phyloP scores from a whole-genome alignment of 2,888 invertebrate genomes.

The Synergus japonicus region DNA sequence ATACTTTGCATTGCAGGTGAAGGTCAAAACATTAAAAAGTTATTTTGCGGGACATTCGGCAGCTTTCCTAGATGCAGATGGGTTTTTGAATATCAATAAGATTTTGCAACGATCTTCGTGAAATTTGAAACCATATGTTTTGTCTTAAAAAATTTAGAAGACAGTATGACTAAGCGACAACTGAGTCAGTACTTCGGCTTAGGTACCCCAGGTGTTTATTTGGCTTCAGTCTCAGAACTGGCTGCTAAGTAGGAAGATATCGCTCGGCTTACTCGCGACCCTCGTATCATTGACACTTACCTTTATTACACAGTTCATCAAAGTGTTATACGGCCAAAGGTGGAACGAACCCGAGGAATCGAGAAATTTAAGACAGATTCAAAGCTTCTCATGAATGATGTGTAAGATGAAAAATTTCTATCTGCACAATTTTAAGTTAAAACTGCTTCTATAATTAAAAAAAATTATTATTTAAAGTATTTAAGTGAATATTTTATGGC shows the following conservation, averaged over 20 bases:
- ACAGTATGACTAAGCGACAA: slow-evolving; percentile 59
- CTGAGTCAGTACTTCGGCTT: slow-evolving; percentile 53
- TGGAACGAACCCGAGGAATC: background rate
- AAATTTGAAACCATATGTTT: background rate
- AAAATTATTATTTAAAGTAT: too few species aligned
- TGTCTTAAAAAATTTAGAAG: background rate
- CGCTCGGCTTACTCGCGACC: slow-evolving; percentile 57
- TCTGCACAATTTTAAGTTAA: background rate
- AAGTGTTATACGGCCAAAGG: background rate
- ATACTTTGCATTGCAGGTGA: too few species aligned
- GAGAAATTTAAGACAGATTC: background rate
- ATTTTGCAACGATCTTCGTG: too few species aligned
- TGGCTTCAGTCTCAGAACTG: slow-evolving; percentile 61
- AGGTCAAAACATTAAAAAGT: too few species aligned
- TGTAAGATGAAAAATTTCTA: background rate
- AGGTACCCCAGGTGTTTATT: slow-evolving; percentile 59
- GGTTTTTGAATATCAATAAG: background rate
- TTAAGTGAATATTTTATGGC: too few species aligned
- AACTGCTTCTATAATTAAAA: too few species aligned
- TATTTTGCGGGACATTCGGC: background rate
- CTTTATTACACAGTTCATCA: slow-evolving; percentile 51
- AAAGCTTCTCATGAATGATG: background rate
- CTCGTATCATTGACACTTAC: slow-evolving; percentile 58
- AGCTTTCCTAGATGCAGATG: background rate
- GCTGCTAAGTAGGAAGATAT: slow-evolving; percentile 59